These are phyloP conservation scores for Toxotes chatareus DNA, from an alignment of 2,113 vertebrate species.

Conservation along the genomic window DNA sequence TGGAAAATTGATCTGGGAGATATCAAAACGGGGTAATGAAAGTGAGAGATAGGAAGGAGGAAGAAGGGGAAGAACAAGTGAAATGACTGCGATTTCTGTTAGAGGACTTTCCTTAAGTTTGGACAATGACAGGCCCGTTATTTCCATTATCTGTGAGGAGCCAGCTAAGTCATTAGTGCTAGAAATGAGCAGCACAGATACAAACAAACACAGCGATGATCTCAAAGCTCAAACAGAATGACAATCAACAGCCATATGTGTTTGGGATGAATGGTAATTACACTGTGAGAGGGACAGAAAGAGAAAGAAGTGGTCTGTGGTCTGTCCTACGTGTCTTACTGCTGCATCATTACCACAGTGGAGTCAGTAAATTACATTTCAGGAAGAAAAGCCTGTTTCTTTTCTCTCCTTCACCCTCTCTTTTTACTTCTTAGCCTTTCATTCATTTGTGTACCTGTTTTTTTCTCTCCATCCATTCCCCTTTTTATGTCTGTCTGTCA, in stretches of 20 bases:
- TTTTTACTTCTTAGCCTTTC: background rate
- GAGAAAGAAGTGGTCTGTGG: conserved; percentile 23
- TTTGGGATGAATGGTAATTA: conserved; percentile 57
- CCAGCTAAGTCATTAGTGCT: conserved; percentile 61
- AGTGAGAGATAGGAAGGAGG: background rate
- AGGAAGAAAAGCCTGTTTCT: conserved; percentile 1
- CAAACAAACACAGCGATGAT: conserved; percentile 57
- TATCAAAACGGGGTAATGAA: conserved; percentile 11
- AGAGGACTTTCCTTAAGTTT: conserved; percentile 19
- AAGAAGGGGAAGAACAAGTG: background rate
- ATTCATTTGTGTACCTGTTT: background rate
- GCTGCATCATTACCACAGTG: conserved; percentile 28
- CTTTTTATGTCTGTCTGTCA: background rate
- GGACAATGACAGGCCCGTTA: conserved; percentile 42
- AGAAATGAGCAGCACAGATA: conserved; percentile 52
- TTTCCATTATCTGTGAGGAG: conserved; percentile 58
- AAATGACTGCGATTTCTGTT: conserved; percentile 1
- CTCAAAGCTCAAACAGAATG: conserved; percentile 47
- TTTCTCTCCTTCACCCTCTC: background rate
- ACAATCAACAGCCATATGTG: conserved; percentile 52
- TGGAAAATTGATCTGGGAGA: conserved; percentile 25
- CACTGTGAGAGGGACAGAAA: conserved; percentile 24
- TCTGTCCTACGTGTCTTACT: conserved; percentile 12
- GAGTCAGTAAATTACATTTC: conserved; percentile 9
- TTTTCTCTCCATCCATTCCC: background rate